Percentiles rank a stretch among this genome's conserved stretches.
Conservation (phyloP, 2,888 invertebrate species). For the Mechanitis mazaeus region DNA sequence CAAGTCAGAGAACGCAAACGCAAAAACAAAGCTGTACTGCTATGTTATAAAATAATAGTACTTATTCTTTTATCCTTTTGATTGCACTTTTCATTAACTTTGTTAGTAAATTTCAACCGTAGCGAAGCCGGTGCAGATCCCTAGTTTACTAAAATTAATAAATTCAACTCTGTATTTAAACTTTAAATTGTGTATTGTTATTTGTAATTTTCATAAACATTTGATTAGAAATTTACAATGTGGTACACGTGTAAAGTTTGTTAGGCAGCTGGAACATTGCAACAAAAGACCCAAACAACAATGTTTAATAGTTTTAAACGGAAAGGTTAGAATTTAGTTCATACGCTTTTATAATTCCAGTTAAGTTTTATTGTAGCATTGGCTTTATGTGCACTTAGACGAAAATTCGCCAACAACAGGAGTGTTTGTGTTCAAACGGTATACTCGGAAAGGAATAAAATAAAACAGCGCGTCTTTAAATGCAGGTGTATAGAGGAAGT, state of each 20-base stretch:
- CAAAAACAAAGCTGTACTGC: too few species aligned
- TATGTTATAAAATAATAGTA: too few species aligned
- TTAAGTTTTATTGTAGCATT: conserved; percentile 21
- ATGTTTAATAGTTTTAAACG: conserved; percentile 6
- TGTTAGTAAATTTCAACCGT: too few species aligned
- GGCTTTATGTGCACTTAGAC: conserved; percentile 26
- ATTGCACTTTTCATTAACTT: too few species aligned
- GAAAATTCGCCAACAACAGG: conserved; percentile 22
- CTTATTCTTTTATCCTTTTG: too few species aligned
- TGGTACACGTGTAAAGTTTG: background rate
- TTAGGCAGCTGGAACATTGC: too few species aligned
- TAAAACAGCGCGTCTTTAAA: conserved; percentile 54
- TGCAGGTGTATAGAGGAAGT: conserved; percentile 66
- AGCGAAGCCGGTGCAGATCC: too few species aligned
- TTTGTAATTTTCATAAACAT: too few species aligned
- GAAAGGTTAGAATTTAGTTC: conserved; percentile 8
- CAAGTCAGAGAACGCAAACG: too few species aligned
- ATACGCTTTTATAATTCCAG: conserved; percentile 7
- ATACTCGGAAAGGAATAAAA: conserved; percentile 30
- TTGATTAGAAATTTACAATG: background rate
- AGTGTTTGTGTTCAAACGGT: conserved; percentile 29
- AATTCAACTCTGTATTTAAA: too few species aligned
- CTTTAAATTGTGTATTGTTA: too few species aligned
- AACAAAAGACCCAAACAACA: background rate
- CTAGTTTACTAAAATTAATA: too few species aligned